phyloP scores from a whole-genome alignment of 1,140 invertebrate genomes.

The Drosophila navojoa region DNA sequence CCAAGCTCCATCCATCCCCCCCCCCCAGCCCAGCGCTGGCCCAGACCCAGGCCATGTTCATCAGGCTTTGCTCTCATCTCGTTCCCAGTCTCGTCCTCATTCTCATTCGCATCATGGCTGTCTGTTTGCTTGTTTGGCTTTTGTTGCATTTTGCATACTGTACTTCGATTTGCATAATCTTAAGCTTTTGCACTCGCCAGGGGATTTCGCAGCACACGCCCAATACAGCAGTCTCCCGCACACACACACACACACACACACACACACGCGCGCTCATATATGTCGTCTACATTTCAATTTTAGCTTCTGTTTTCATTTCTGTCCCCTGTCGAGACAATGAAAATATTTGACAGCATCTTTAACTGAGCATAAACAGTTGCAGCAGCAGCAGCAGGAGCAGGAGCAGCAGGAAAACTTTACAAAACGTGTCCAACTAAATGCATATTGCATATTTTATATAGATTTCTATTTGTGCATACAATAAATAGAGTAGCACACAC shows the following conservation, averaged over 20 bases:
- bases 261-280: not conserved
- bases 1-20: not conserved
- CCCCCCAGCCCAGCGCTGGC: no score
- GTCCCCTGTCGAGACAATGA: conserved; percentile 4
- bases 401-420: conserved; percentile 2
- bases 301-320: conserved; percentile 18
- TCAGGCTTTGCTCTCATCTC: not conserved
- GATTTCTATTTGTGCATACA: no score
- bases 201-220: conserved; percentile 46
- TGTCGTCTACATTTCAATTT: conserved; percentile 30
- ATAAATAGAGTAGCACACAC: not conserved
- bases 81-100: not conserved
- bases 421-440: conserved; percentile 10
- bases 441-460: no score
- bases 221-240: conserved; percentile 2
- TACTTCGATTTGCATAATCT: conserved; percentile 76
- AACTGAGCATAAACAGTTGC: conserved; percentile 18
- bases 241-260: conserved; percentile 1
- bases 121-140: conserved; percentile 47
- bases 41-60: no score
- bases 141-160: conserved; percentile 75
- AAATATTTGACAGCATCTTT: conserved; percentile 43
- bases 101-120: conserved; percentile 3
- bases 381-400: conserved; percentile 14
- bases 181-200: conserved; percentile 70